phyloP scores from a whole-genome alignment of 2,797 vertebrate species.

The Xenops minutus region DNA sequence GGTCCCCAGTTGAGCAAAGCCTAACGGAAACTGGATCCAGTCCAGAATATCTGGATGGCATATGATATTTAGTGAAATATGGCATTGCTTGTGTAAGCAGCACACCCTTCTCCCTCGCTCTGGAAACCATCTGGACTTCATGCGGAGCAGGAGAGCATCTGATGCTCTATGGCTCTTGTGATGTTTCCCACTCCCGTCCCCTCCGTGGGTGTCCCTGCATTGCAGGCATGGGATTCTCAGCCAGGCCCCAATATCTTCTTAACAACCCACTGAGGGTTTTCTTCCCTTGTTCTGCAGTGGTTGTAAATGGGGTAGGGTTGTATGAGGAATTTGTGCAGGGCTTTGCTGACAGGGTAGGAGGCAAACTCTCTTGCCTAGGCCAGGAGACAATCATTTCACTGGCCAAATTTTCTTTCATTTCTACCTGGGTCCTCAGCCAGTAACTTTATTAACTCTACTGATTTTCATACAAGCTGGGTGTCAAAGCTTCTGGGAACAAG shows the following conservation, averaged over 20 bases:
- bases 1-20: constrained; percentile 51
- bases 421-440: background rate
- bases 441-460: background rate
- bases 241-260: background rate
- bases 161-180: background rate
- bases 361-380: background rate
- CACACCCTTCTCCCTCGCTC: constrained; percentile 49
- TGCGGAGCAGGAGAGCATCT: constrained; percentile 1
- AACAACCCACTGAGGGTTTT: background rate
- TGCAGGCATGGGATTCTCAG: background rate
- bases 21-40: constrained; percentile 39
- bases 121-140: constrained; percentile 64
- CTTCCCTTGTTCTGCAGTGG: background rate
- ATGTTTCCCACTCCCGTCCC: background rate
- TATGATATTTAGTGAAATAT: constrained; percentile 64
- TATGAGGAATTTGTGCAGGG: background rate
- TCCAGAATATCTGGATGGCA: constrained; percentile 66
- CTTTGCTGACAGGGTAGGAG: background rate
- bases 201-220: background rate
- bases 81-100: constrained; percentile 46
- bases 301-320: background rate
- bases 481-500: background rate
- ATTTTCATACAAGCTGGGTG: background rate
- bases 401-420: background rate
- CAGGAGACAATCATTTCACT: background rate